Evolutionary conservation across 1,140 invertebrate genomes (phyloP).

Genomic region (Lanistes nyassanus): DNA sequence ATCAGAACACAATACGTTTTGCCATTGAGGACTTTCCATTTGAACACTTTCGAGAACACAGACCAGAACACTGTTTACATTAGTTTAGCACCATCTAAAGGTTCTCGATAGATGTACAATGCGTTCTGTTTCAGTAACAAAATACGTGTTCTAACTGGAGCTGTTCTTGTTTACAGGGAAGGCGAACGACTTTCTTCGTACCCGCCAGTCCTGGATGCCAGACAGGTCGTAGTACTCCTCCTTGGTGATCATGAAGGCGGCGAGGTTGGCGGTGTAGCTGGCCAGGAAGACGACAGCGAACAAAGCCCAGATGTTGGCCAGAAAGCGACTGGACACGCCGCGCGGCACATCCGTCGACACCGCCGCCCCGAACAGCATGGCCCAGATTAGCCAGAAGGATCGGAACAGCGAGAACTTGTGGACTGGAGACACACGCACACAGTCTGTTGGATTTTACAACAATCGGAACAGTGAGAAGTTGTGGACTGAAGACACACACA

Average conservation of each 20-base stretch:
- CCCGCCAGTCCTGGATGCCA: constrained; percentile 8
- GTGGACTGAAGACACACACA: constrained; percentile 65
- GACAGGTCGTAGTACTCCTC: constrained; percentile 96
- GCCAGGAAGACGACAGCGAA: constrained; percentile 79
- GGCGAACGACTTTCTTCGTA: no score
- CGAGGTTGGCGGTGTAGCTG: constrained; percentile 72
- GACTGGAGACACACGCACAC: constrained; percentile 56
- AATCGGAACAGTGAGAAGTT: no score
- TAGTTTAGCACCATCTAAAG: no score
- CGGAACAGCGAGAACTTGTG: constrained; percentile 94
- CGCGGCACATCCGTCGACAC: constrained; percentile 95
- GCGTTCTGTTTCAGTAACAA: no score
- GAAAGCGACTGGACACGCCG: constrained; percentile 91
- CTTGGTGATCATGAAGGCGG: constrained; percentile 97
- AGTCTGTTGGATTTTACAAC: no score
- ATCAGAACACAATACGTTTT: no score
- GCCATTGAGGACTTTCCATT: no score
- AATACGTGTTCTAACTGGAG: no score
- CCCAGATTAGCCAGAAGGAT: constrained; percentile 99
- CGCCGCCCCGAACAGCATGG: constrained; percentile 96
- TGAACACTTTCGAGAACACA: no score
- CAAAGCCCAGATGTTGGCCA: constrained; percentile 98
- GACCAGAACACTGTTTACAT: no score
- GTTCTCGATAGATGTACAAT: no score
- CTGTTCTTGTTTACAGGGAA: no score